These are phyloP conservation scores for Parazoanthus darwini DNA, from an alignment of 92 coral and sea anemone genomes.

Conservation along the genomic window DNA sequence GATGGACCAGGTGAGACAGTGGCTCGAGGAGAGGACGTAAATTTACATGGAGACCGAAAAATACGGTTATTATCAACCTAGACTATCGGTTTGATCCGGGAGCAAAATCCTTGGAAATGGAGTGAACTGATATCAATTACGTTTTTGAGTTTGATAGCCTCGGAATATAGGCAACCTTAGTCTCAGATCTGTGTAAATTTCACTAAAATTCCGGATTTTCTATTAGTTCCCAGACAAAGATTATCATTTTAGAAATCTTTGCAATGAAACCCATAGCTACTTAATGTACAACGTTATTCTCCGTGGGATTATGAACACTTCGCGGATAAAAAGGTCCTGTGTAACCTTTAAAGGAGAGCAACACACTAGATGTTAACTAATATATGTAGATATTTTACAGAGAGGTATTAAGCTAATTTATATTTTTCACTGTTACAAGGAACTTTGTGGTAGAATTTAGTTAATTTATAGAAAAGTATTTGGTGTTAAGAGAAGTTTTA, in stretches of 20 bases:
- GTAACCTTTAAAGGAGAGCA: neutral
- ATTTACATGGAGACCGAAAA: neutral
- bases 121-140: neutral
- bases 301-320: neutral
- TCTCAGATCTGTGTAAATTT: neutral
- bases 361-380: too few relatives aligned
- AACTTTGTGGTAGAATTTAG: too few relatives aligned
- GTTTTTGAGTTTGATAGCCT: neutral
- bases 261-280: neutral
- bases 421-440: too few relatives aligned
- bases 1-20: constrained; percentile 64
- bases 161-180: too few relatives aligned
- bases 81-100: neutral
- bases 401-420: neutral
- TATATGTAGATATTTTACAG: too few relatives aligned
- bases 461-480: neutral
- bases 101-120: neutral
- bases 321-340: neutral
- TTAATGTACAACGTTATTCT: neutral
- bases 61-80: neutral
- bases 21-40: constrained; percentile 51
- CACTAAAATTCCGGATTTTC: neutral
- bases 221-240: neutral
- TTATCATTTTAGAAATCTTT: neutral
- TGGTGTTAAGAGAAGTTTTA: neutral